Evolutionary conservation across 1,140 invertebrate genomes (phyloP).

Genomic region (Lucilia cuprina): DNA sequence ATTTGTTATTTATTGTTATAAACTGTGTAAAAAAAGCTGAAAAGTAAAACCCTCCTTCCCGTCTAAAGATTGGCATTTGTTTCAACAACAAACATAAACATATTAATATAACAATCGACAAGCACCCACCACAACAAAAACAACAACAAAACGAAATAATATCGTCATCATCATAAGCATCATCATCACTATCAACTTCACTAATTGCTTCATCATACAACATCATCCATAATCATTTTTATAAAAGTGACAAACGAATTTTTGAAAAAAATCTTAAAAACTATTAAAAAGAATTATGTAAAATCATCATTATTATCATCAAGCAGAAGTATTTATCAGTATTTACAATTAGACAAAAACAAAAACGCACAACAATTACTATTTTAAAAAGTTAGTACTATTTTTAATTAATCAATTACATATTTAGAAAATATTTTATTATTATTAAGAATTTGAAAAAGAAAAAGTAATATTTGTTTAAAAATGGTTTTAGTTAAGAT

Average conservation of each 20-base stretch:
- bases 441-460: not conserved
- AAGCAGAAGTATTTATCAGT: constrained; percentile 5
- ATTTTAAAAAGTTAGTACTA: not conserved
- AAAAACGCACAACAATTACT: not conserved
- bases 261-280: not conserved
- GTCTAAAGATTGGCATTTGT: not conserved
- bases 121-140: not conserved
- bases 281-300: not conserved
- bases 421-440: not conserved
- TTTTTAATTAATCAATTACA: not conserved
- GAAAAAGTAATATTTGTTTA: not conserved
- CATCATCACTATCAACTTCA: not conserved
- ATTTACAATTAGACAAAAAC: not conserved
- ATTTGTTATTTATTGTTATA: not conserved
- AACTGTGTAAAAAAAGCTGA: not conserved
- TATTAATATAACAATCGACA: not conserved
- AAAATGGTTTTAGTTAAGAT: no score
- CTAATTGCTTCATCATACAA: not conserved
- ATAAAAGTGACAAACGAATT: not conserved
- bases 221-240: not conserved
- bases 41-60: not conserved
- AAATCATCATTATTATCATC: not conserved
- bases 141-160: no score
- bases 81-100: not conserved
- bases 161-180: not conserved